These are phyloP conservation scores for Heptranchias perlo DNA, from an alignment of 2,113 vertebrate species.

Conservation along the genomic window DNA sequence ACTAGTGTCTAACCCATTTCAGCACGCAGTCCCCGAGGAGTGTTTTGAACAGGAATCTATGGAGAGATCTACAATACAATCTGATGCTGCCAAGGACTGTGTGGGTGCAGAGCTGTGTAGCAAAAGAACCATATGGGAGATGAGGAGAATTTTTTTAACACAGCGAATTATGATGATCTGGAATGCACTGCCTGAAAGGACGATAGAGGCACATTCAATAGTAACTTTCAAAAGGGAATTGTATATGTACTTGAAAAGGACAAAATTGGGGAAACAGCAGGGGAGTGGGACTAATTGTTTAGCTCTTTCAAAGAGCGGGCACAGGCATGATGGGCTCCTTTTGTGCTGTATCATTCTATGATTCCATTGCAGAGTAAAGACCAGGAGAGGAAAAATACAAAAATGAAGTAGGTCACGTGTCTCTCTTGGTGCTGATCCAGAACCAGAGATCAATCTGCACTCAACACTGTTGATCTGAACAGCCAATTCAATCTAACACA, in stretches of 20 bases:
- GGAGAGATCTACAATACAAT: no score
- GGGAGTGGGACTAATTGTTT: neutral
- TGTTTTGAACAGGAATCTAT: neutral
- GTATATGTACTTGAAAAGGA: neutral
- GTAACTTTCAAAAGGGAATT: neutral
- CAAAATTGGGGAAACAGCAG: neutral
- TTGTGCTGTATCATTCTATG: neutral
- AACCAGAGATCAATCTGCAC: no score
- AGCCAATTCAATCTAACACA: no score
- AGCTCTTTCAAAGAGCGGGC: neutral
- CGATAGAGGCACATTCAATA: neutral
- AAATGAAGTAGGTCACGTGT: no score
- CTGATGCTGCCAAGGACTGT: neutral
- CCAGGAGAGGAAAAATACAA: no score
- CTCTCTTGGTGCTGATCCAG: no score
- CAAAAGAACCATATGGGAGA: slow-evolving; percentile 37
- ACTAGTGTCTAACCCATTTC: neutral
- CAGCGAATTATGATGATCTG: neutral
- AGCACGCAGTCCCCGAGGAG: neutral
- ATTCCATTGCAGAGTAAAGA: neutral
- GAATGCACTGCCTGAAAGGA: neutral
- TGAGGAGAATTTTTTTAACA: neutral
- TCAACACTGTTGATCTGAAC: no score
- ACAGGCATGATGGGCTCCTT: neutral
- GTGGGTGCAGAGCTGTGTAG: neutral